Evolutionary conservation across 2,888 invertebrate species (phyloP), one percentile per base, ranked within the genome.

Genomic region (Entomobrya multifasciata): DNA sequence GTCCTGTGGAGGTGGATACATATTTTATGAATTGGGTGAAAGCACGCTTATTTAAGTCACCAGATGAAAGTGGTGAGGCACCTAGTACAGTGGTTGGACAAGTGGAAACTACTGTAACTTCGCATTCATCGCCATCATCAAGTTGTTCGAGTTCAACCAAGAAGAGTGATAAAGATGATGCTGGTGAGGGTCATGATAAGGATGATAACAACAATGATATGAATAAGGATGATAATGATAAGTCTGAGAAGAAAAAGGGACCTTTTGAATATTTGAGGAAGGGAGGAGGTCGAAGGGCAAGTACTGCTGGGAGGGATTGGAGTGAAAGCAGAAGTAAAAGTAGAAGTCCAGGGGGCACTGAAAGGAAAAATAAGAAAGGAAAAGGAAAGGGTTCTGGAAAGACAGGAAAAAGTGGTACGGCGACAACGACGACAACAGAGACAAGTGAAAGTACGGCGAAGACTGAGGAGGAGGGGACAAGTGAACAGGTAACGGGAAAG

Each of bases 1-100:
- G 57, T 30, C 77, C 15, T 0, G 55, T 70, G 15, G 77, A 57
- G 25, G 57, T 85, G 41, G 78, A 78, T 20, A 44, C 36, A 0
- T 30, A 70, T 22, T 78, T 85, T 41, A 2, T 78, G 20, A 60
- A 85, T 4, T 85, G 78, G 77, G 41, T 85, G 6, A 67, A 67
- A 41, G 13, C 20, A 22, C 41, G 41, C 41, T 11, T 67, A 17
- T 8, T 0, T 2, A 3, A 3, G 17, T 11, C 13, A 2, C 17
- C 13, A 13, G 30, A 30, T 2, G 20, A 17, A 11, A 17, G 0
- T 1, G 0, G 22, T 44, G 44, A 20, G 41, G 17, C 41, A 13
- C n/a, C 30, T 4, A 74, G n/a, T 11, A 25, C 27, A 3, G 52
- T 52, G 10, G 65, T 15, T 17, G 2, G 6, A 65, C n/a, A 5